Evolutionary conservation across 1,140 invertebrate species (phyloP).

Genomic region (Leguminivora glycinivorella): DNA sequence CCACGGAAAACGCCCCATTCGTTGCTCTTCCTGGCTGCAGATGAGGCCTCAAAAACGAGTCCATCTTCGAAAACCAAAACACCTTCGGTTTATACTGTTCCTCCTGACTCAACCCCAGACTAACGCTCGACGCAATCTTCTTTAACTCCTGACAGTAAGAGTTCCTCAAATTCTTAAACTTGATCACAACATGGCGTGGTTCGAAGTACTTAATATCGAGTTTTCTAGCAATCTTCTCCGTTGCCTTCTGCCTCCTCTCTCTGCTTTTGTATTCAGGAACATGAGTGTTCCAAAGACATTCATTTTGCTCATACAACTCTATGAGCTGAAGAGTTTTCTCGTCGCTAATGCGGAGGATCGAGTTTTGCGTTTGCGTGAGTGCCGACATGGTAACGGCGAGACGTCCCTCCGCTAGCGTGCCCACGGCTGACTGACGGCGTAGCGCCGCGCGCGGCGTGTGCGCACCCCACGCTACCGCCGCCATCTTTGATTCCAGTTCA

Average conservation of each 20-base stretch:
- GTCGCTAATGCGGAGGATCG: slow-evolving; percentile 49
- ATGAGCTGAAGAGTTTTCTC: slow-evolving; percentile 50
- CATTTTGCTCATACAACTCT: slow-evolving; percentile 49
- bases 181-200: slow-evolving; percentile 50
- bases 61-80: slow-evolving; percentile 51
- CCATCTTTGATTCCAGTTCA: neutral
- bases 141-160: slow-evolving; percentile 62
- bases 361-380: slow-evolving; percentile 27
- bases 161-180: slow-evolving; percentile 63
- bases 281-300: slow-evolving; percentile 59
- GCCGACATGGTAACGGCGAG: slow-evolving; percentile 22
- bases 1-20: neutral
- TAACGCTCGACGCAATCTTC: slow-evolving; percentile 44
- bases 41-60: slow-evolving; percentile 46
- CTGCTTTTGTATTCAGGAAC: slow-evolving; percentile 48
- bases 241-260: slow-evolving; percentile 42
- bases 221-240: slow-evolving; percentile 43
- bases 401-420: slow-evolving; percentile 7
- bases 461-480: neutral
- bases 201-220: slow-evolving; percentile 52
- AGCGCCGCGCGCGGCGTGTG: slow-evolving; percentile 32
- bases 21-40: slow-evolving; percentile 28
- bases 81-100: slow-evolving; percentile 45
- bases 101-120: neutral
- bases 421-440: slow-evolving; percentile 22